A percentile compares a stretch with the other conserved stretches of the same genome.
Evolutionary conservation across 2,797 vertebrate genomes (phyloP).

Genomic region (Apogon hyalosoma): DNA sequence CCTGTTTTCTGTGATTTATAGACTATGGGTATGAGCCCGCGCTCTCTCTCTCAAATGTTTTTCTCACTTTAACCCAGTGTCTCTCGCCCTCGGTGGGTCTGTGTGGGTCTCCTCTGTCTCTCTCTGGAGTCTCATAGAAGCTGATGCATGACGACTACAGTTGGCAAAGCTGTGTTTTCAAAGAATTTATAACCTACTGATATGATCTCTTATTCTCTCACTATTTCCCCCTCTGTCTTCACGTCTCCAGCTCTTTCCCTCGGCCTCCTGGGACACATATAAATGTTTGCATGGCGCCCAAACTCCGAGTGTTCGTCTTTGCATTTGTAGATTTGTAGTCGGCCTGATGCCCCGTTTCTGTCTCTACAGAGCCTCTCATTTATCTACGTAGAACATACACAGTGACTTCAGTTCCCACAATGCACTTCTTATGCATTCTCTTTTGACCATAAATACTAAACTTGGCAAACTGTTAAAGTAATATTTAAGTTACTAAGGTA

Average conservation of each 20-base stretch:
- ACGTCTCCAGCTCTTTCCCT: constrained; percentile 22
- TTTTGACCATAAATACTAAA: background rate
- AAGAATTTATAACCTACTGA: constrained; percentile 60
- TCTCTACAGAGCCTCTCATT: background rate
- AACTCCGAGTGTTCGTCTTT: constrained; percentile 21
- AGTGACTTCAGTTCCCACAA: constrained; percentile 10
- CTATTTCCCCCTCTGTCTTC: constrained; percentile 10
- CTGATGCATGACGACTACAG: constrained; percentile 57
- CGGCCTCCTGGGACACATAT: constrained; percentile 37
- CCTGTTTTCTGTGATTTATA: constrained; percentile 59
- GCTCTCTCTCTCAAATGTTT: constrained; percentile 37
- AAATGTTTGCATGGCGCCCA: constrained; percentile 38
- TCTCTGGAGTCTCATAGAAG: constrained; percentile 61
- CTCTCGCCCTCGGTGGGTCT: constrained; percentile 29
- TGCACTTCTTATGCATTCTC: constrained; percentile 4
- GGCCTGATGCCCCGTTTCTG: constrained; percentile 11
- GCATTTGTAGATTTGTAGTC: constrained; percentile 30
- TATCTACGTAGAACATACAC: constrained; percentile 3
- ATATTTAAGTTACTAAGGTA: constrained; percentile 2
- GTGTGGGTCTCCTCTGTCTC: constrained; percentile 12
- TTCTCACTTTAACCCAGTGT: constrained; percentile 24
- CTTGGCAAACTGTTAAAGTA: background rate
- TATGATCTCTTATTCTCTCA: constrained; percentile 50
- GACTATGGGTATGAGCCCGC: constrained; percentile 23
- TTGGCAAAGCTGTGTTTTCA: constrained; percentile 52